These are phyloP conservation scores for Phaedon cochleariae DNA, from an alignment of 2,888 invertebrate genomes.

Conservation along the genomic window DNA sequence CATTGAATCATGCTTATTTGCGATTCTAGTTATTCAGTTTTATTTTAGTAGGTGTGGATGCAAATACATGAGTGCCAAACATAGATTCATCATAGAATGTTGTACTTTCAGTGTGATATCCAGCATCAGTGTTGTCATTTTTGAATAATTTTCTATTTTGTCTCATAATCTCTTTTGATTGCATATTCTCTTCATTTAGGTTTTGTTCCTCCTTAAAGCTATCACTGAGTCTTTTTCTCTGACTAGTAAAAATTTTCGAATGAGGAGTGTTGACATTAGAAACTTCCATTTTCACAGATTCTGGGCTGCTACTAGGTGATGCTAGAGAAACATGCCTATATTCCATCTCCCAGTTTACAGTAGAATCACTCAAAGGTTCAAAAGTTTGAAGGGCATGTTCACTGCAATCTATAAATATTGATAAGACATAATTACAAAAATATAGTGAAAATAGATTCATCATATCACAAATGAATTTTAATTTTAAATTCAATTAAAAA, in stretches of 20 bases:
- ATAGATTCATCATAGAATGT: slow-evolving; percentile 42
- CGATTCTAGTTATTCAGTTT: slow-evolving; percentile 19
- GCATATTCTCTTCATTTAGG: slow-evolving; percentile 42
- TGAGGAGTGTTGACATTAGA: slow-evolving; percentile 57
- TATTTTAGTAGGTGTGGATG: slow-evolving; percentile 57
- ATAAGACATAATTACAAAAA: neutral
- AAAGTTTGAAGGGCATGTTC: slow-evolving; percentile 20
- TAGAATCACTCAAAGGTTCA: slow-evolving; percentile 47
- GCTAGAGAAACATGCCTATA: slow-evolving; percentile 53
- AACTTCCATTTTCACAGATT: slow-evolving; percentile 53
- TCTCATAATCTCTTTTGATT: slow-evolving; percentile 24
- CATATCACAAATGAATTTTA: neutral
- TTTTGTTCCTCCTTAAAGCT: slow-evolving; percentile 55
- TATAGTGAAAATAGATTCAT: neutral
- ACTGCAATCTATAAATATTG: slow-evolving; percentile 28
- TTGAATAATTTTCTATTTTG: slow-evolving; percentile 44
- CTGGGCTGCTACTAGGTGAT: slow-evolving; percentile 44
- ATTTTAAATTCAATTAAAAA: no score
- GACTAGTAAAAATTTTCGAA: slow-evolving; percentile 56
- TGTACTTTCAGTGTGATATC: slow-evolving; percentile 54
- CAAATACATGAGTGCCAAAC: slow-evolving; percentile 49
- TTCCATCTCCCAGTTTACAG: slow-evolving; percentile 60
- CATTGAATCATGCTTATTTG: neutral
- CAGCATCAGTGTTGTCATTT: slow-evolving; percentile 52
- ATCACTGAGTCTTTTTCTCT: slow-evolving; percentile 59